Percentiles rank a stretch among this genome's conserved stretches.
These are phyloP conservation scores for Platycercus adscitus DNA, from an alignment of 2,113 vertebrate species.

Conservation along the genomic window DNA sequence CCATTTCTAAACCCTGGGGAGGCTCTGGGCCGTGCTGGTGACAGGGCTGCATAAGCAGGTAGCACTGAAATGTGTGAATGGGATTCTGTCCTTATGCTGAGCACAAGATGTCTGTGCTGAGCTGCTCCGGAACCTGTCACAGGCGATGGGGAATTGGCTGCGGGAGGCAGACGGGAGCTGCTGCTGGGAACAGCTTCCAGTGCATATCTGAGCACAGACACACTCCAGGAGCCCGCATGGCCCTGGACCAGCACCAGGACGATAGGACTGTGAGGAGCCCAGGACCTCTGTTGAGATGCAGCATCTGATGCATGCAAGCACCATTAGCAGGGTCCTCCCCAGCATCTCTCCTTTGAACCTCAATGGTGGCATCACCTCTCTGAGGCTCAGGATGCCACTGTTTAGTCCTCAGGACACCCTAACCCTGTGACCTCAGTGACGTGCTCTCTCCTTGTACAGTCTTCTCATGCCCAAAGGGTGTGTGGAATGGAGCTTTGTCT, in stretches of 20 bases:
- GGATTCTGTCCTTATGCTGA: not conserved
- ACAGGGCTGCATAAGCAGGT: not conserved
- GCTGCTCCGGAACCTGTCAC: not conserved
- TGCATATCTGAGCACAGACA: fast-evolving
- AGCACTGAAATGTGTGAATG: not conserved
- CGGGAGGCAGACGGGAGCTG: not conserved
- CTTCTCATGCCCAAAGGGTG: not conserved
- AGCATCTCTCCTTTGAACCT: not conserved
- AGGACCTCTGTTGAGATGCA: not conserved
- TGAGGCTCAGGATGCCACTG: not conserved
- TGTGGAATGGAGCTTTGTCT: not conserved
- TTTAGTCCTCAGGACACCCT: not conserved
- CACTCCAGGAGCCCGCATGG: fast-evolving
- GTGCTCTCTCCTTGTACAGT: not conserved
- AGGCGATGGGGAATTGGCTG: not conserved
- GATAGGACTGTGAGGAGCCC: not conserved
- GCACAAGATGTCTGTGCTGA: not conserved
- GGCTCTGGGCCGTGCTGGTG: not conserved
- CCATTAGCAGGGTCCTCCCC: not conserved
- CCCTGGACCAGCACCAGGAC: not conserved
- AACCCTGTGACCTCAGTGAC: not conserved
- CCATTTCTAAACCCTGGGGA: not conserved
- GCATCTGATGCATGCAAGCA: not conserved
- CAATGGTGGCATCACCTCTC: not conserved
- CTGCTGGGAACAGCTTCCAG: not conserved